Conservation (phyloP, 1,140 invertebrate species). For the Lethrus apterus region DNA sequence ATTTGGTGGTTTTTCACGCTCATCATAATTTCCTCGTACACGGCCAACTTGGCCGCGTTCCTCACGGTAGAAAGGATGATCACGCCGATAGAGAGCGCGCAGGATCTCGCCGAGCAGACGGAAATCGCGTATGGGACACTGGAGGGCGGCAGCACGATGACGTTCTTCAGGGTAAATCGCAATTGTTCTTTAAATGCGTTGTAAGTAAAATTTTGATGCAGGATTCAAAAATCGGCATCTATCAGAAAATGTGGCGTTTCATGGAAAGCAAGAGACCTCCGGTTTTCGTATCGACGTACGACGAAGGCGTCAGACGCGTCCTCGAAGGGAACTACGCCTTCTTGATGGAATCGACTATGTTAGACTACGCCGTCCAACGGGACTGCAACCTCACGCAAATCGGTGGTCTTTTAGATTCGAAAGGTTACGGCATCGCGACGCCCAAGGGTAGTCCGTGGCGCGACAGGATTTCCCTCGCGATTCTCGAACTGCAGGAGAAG, state of each 20-base stretch:
- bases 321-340: slow-evolving; percentile 82
- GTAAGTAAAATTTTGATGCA: slow-evolving; percentile 39
- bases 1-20: slow-evolving; percentile 90
- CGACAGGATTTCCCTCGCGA: slow-evolving; percentile 90
- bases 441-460: slow-evolving; percentile 89
- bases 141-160: slow-evolving; percentile 71
- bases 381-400: slow-evolving; percentile 93
- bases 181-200: neutral
- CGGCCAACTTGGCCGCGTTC: slow-evolving; percentile 82
- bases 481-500: slow-evolving; percentile 92
- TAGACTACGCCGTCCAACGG: slow-evolving; percentile 82
- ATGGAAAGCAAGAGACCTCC: slow-evolving; percentile 69
- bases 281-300: slow-evolving; percentile 65
- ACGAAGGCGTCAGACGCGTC: slow-evolving; percentile 74
- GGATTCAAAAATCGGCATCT: slow-evolving; percentile 79
- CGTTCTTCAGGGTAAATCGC: slow-evolving; percentile 70
- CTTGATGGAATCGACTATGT: slow-evolving; percentile 89
- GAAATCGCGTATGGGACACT: slow-evolving; percentile 78
- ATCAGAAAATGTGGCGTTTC: slow-evolving; percentile 82
- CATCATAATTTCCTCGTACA: slow-evolving; percentile 84
- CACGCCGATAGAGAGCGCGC: slow-evolving; percentile 76
- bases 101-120: slow-evolving; percentile 76
- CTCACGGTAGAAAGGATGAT: slow-evolving; percentile 81
- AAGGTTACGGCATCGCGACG: slow-evolving; percentile 78
- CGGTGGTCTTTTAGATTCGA: slow-evolving; percentile 67